These are phyloP conservation scores for Paramisgurnus dabryanus DNA, from an alignment of 2,113 vertebrate genomes.

Conservation along the genomic window DNA sequence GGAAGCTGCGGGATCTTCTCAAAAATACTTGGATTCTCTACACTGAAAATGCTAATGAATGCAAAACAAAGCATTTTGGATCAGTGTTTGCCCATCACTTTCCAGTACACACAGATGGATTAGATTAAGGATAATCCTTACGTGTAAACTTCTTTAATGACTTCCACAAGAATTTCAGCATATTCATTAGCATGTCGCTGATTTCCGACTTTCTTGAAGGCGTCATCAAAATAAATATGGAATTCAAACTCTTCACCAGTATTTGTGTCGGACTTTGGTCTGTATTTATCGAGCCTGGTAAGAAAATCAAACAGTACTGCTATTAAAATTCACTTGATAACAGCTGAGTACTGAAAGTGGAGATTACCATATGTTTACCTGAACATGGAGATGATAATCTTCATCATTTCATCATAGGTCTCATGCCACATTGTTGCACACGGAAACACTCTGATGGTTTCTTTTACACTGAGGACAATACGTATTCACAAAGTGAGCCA, in stretches of 20 bases:
- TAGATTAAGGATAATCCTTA: constrained; percentile 41
- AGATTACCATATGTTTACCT: constrained; percentile 58
- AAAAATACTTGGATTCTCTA: constrained; percentile 53
- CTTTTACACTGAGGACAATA: constrained; percentile 36
- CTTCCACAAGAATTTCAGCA: constrained; percentile 52
- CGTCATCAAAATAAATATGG: constrained; percentile 69
- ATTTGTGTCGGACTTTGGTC: constrained; percentile 44
- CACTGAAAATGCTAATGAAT: constrained; percentile 65
- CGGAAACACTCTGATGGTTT: constrained; percentile 59
- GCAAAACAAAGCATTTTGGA: not conserved
- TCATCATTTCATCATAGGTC: constrained; percentile 72
- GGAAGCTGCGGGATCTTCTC: constrained; percentile 26
- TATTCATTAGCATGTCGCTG: constrained; percentile 61
- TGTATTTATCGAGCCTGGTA: constrained; percentile 69
- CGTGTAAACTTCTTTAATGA: constrained; percentile 63
- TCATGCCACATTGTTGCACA: constrained; percentile 81
- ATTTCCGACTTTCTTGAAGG: constrained; percentile 48
- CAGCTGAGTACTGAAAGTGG: not conserved
- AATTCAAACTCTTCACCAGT: constrained; percentile 62
- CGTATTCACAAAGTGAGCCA: not conserved
- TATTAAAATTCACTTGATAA: not conserved
- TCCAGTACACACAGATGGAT: not conserved
- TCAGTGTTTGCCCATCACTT: not conserved
- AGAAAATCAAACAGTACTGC: not conserved
- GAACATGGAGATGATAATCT: constrained; percentile 74